Conservation (phyloP, 2,113 vertebrate genomes). For the Oncorhynchus nerka region DNA sequence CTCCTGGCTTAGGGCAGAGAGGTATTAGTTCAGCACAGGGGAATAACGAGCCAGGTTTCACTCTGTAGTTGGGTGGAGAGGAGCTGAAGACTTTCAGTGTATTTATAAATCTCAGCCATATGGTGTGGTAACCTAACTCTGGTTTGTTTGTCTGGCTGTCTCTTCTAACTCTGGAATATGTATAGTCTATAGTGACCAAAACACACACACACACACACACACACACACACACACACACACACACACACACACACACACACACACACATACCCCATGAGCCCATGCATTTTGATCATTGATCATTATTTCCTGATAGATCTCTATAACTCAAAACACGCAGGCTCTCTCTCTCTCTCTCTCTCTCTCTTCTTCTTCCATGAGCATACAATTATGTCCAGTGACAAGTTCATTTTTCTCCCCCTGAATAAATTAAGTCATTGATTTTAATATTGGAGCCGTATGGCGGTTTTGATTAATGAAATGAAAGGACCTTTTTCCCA, state of each 20-base stretch:
- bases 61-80: slow-evolving; percentile 1
- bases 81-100: slow-evolving; percentile 47
- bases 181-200: slow-evolving; percentile 7
- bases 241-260: background rate
- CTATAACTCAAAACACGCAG: too few relatives aligned
- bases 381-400: slow-evolving; percentile 60
- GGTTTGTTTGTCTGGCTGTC: background rate
- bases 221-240: too few relatives aligned
- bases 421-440: slow-evolving; percentile 48
- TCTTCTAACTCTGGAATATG: slow-evolving; percentile 23
- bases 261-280: slow-evolving; percentile 4
- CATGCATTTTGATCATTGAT: slow-evolving; percentile 46
- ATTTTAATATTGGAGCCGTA: slow-evolving; percentile 48
- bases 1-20: slow-evolving; percentile 23
- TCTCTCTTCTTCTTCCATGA: slow-evolving; percentile 18
- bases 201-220: background rate
- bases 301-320: slow-evolving; percentile 45
- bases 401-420: slow-evolving; percentile 64
- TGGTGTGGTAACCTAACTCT: slow-evolving; percentile 1
- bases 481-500: slow-evolving; percentile 44
- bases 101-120: slow-evolving; percentile 38
- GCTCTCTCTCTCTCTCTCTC: too few relatives aligned
- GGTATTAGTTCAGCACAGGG: slow-evolving; percentile 29
- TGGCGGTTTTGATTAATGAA: slow-evolving; percentile 44
- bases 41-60: slow-evolving; percentile 16